Base-by-base conservation (phyloP, 2,797 vertebrate genomes). In the Acridotheres tristis region DNA sequence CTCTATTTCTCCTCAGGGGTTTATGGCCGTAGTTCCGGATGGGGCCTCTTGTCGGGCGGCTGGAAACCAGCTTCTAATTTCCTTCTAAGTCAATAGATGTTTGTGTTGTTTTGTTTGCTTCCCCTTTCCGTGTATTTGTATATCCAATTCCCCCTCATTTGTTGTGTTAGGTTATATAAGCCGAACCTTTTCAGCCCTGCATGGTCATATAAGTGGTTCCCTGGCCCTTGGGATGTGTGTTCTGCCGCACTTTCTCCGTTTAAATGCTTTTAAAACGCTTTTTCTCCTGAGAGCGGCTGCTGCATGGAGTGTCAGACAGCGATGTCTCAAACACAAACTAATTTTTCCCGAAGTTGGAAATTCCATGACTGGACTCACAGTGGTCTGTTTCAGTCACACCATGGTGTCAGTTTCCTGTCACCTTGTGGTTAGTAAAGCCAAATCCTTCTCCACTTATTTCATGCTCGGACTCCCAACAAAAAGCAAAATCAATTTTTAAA, bases 241-340 rank as follows among this genome's bases (percentile, higher is more conserved):
- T 21, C 48, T 27, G 20, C 1, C 0, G 36, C 16, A 20, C 29
- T 48, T 9, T 5, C 16, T 5, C 12, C 1, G 7, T 47, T 21
- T 8, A 48, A 26, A 34, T 5, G 19, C 5, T 32, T 58, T 76
- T 23, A 0, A 53, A 53, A 38, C 23, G n/a, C 25, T 47, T 47
- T 58, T 73, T 16, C 34, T 51, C 11, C 19, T 3, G 34, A 47
- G 45, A 16, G 36, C 5, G 26, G 25, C 32, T 81, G 58, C 51
- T 5, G 2, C 8, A 2, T 3, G 32, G 42, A 43, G 19, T 9
- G n/a, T 11, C 3, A 7, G 61, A 2, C 18, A 5, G 85, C 1
- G 6, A 6, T 58, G 61, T 38, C 43, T 57, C 47, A 40, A 8
- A 17, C 32, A 3, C 43, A 42, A 3, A 2, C 32, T 30, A 0